Evolutionary conservation across 2,113 vertebrate species (phyloP).

Genomic region (Sinocyclocheilus anophthalmus): DNA sequence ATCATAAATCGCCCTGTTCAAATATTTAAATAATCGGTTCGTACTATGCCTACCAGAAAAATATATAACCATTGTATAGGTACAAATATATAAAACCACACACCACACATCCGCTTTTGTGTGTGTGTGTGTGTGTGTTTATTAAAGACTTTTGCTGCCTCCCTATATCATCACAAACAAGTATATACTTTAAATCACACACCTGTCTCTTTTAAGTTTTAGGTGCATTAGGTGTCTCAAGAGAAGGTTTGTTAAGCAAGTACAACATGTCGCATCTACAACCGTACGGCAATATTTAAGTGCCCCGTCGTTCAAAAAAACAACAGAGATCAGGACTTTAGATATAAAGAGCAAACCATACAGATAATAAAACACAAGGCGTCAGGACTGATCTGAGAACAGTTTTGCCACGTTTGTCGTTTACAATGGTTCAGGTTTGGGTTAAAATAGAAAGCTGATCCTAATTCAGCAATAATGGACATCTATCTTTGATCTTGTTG

Average conservation of each 20-base stretch:
- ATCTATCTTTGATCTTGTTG: slow-evolving; percentile 20
- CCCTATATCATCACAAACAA: too few species aligned
- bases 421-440: neutral
- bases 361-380: neutral
- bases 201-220: neutral
- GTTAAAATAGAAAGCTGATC: slow-evolving; percentile 2
- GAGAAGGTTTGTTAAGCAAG: neutral
- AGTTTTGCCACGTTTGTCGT: neutral
- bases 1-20: too few species aligned
- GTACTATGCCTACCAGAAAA: too few species aligned
- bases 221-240: neutral
- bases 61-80: too few species aligned
- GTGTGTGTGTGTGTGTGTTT: too few species aligned
- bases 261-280: neutral
- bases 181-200: neutral
- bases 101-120: too few species aligned
- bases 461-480: slow-evolving; percentile 14
- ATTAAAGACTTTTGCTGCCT: too few species aligned
- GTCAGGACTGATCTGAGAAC: slow-evolving; percentile 11
- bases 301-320: too few species aligned
- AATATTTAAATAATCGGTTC: too few species aligned
- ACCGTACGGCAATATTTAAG: too few species aligned
- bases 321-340: neutral
- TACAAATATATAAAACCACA: too few species aligned
- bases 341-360: neutral